Base-by-base conservation (phyloP, 2,888 invertebrate genomes). In the Mesorhabditis spiculigera region DNA sequence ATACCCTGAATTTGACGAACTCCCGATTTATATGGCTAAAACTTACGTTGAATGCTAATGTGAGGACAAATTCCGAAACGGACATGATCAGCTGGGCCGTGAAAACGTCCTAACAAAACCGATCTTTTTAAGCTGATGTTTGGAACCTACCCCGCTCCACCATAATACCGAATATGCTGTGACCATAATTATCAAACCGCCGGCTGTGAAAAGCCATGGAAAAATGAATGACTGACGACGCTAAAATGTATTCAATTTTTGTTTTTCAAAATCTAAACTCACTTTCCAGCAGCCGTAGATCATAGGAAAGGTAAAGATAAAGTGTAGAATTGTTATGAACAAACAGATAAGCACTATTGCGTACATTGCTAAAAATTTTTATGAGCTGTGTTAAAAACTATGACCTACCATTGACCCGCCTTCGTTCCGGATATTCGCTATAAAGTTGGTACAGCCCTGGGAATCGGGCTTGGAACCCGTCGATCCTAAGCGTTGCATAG, bases 391-490 rank as follows among this genome's bases (percentile, higher is more conserved):
- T 50, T 2, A 50, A 50, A 50, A 1, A 1, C 10, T 5, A 63
- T 42, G 41, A 63, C 68, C 65, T 63, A 83, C 83, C 84, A 71
- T 84, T 84, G 16, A 82, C 76, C 68, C 83, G 61, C 62, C 84
- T 45, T 44, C 82, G 64, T 58, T 84, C 84, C 6, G 84, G 84
- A 1, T 84, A 82, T 65, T 84, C 84, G 10, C 82, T 79, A 73
- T 84, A 85, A 6, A 83, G 75, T 16, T 77, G 75, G 71, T 84
- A 84, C 1, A 85, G 71, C 3, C 84, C 84, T 5, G 84, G 84
- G 64, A 82, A 85, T n/a, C 83, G 73, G 4, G 84, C 84, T 65
- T 81, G 81, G 70, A 80, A 83, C 13, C 79, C 81, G 65, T 85
- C 82, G 61, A 80, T 78, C 16, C 83, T 83, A 70, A 71, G 81